A percentile compares a stretch with the other conserved stretches of the same genome.
Evolutionary conservation across 2,888 invertebrate species (phyloP).

Genomic region (Orthosia cruda): DNA sequence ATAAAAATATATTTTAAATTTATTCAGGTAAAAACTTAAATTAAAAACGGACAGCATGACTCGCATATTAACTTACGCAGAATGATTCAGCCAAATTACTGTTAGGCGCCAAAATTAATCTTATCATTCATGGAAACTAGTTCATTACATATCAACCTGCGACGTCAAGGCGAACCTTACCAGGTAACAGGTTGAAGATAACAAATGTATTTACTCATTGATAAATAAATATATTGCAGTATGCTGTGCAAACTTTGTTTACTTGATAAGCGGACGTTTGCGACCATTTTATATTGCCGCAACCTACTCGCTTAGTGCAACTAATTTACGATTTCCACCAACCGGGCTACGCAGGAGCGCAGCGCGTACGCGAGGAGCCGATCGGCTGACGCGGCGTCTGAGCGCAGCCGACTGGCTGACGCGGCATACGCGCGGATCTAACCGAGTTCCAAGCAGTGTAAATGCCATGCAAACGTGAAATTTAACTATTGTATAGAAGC

Average conservation of each 20-base stretch:
- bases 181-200: constrained; percentile 78
- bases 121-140: constrained; percentile 84
- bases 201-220: constrained; percentile 75
- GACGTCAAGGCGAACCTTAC: constrained; percentile 75
- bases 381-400: no score
- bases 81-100: constrained; percentile 67
- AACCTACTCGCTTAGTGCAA: constrained; percentile 8
- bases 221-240: constrained; percentile 75
- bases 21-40: constrained; percentile 11
- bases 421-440: no score
- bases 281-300: constrained; percentile 41
- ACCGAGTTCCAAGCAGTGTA: no score
- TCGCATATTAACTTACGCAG: constrained; percentile 40
- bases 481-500: no score
- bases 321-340: no score
- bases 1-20: not conserved
- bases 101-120: constrained; percentile 83
- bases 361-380: no score
- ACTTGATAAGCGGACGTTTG: constrained; percentile 70
- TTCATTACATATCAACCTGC: constrained; percentile 76
- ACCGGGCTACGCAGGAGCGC: no score
- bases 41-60: constrained; percentile 16
- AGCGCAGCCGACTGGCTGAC: no score
- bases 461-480: no score
- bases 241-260: constrained; percentile 74